Base-by-base conservation (phyloP, 2,113 vertebrate genomes). In the Galeopterus variegatus region DNA sequence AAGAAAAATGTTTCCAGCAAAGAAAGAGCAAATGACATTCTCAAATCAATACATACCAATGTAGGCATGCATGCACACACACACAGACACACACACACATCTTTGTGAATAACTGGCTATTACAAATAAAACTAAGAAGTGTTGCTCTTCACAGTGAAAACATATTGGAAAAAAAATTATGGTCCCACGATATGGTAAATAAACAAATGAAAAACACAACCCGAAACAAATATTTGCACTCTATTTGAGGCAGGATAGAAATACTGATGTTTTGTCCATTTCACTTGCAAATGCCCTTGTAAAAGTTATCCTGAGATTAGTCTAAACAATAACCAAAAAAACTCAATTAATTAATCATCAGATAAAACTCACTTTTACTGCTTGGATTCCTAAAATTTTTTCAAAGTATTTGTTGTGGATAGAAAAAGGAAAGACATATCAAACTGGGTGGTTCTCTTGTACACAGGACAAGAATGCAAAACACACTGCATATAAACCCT, bases 1-100 rank as follows among this genome's bases (percentile, higher is more conserved):
- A 82, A 33, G 26, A 96, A 97, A 97, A 70, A 80, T 56, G 36
- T 18, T 90, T 21, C 65, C 94, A 95, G 67, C 50, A 8, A 77
- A 81, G 76, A 56, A 36, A 19, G 60, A 19, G 14, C 8, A n/a
- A 54, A 72, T 11, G 24, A 21, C 1, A 52, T 7, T 54, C 48
- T 69, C 45, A 69, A 87, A 3, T 31, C 58, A n/a, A 15, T 3
- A 31, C 2, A 3, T 24, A 2, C 50, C n/a, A 62, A 0, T 17
- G n/a, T 11, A 45, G 15, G 18, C n/a, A 5, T 1, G 14, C 18
- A 26, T 8, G 26, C 24, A 36, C 4, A 50, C 11, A 41, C 5
- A 2, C 0, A 14, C 14, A 24, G 31, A 23, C 4, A 54, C 48
- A 56, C 3, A 79, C 1, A 18, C 14, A 60, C 26, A 54, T 6